Percentiles rank a stretch among this genome's conserved stretches.
Evolutionary conservation across 2,797 vertebrate genomes (phyloP).

Genomic region (Syncerus caffer): DNA sequence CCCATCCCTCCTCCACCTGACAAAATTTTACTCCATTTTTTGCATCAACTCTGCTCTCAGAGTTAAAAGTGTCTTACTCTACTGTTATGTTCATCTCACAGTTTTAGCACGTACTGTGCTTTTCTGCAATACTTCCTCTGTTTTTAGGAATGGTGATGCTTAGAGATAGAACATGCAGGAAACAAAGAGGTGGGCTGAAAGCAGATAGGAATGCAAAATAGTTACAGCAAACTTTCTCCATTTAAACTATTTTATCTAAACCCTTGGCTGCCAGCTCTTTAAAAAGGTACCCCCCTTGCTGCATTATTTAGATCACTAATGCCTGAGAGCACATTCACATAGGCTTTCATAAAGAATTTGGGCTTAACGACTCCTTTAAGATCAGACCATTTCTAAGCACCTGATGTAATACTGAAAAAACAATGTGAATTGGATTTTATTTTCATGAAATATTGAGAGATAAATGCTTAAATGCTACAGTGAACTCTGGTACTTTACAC

Average conservation of each 20-base stretch:
- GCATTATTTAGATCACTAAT: not conserved
- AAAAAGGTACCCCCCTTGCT: not conserved
- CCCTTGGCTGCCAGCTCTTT: not conserved
- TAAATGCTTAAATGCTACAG: conserved; percentile 4
- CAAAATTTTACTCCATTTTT: not conserved
- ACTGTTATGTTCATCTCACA: not conserved
- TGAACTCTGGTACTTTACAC: not conserved
- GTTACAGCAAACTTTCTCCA: not conserved
- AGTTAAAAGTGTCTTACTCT: not conserved
- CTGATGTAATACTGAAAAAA: not conserved
- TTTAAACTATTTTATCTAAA: conserved; percentile 33
- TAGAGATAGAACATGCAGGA: not conserved
- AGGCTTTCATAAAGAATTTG: not conserved
- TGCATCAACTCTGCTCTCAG: not conserved
- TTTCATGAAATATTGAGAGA: not conserved
- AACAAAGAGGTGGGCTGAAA: not conserved
- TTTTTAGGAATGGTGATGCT: not conserved
- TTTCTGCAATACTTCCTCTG: not conserved
- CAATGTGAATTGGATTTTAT: not conserved
- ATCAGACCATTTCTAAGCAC: not conserved
- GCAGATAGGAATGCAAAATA: not conserved
- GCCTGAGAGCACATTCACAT: not conserved
- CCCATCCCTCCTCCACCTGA: not conserved
- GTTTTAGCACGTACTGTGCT: not conserved
- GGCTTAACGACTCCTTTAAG: not conserved